Evolutionary conservation across 2,888 invertebrate species (phyloP).

Genomic region (Nomada ferruginata): DNA sequence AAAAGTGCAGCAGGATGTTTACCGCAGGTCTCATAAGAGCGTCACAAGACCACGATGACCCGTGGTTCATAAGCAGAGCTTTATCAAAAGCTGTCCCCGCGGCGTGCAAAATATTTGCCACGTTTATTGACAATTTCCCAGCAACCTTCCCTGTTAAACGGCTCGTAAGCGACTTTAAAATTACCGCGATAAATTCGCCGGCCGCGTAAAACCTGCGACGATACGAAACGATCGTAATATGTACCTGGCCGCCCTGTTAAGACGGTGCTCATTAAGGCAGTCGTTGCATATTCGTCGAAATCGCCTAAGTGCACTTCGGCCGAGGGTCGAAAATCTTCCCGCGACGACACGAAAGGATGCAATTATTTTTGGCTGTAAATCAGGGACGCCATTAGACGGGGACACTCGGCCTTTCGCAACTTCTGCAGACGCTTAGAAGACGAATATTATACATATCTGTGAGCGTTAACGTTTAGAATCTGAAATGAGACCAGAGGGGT

Average conservation of each 20-base stretch:
- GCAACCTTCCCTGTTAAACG: too few relatives aligned
- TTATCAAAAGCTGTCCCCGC: slow-evolving; percentile 14
- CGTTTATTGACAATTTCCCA: slow-evolving; percentile 52
- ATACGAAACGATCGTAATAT: slow-evolving; percentile 43
- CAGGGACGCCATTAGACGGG: neutral
- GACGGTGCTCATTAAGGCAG: slow-evolving; percentile 39
- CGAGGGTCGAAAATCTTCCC: slow-evolving; percentile 36
- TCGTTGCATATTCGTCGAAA: slow-evolving; percentile 46
- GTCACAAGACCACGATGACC: neutral
- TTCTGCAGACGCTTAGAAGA: neutral
- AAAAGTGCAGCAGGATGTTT: slow-evolving; percentile 6
- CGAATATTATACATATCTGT: neutral
- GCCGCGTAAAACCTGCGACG: slow-evolving; percentile 14
- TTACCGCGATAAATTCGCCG: slow-evolving; percentile 39
- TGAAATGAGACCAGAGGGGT: too few relatives aligned
- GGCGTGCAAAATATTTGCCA: slow-evolving; percentile 44
- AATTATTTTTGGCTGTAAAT: slow-evolving; percentile 34
- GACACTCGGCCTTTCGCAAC: neutral
- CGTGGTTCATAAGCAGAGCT: slow-evolving; percentile 12
- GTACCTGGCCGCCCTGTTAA: slow-evolving; percentile 44
- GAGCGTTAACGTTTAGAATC: neutral
- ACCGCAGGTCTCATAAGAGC: neutral
- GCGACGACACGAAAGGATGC: neutral
- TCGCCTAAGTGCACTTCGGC: slow-evolving; percentile 37
- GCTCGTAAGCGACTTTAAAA: slow-evolving; percentile 18